Evolutionary conservation across 2,113 vertebrate species (phyloP).

Genomic region (Triplophysa dalaica): DNA sequence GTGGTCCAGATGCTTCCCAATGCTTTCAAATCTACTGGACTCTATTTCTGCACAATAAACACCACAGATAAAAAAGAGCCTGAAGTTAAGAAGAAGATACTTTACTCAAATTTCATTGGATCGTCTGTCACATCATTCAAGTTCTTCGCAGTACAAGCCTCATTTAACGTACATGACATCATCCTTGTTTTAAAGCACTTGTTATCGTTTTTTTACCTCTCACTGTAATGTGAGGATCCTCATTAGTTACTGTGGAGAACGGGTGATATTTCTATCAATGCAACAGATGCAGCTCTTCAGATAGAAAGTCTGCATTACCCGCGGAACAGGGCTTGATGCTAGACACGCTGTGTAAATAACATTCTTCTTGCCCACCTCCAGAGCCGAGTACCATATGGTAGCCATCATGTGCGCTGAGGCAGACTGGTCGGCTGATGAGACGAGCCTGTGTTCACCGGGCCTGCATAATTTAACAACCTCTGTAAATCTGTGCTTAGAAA

Average conservation of each 20-base stretch:
- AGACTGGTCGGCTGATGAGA: conserved; percentile 31
- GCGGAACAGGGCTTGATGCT: conserved; percentile 20
- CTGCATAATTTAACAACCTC: conserved; percentile 51
- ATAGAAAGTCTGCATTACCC: conserved; percentile 48
- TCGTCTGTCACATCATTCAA: background rate
- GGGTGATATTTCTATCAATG: conserved; percentile 39
- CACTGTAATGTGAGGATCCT: conserved; percentile 6
- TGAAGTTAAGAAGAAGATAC: too few species aligned
- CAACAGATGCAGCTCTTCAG: conserved; percentile 46
- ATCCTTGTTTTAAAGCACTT: background rate
- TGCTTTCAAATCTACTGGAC: too few species aligned
- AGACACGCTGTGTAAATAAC: conserved; percentile 33
- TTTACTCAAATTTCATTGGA: background rate
- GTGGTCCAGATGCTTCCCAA: too few species aligned
- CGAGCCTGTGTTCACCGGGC: conserved; percentile 38
- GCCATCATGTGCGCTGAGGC: conserved; percentile 36
- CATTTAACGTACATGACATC: background rate
- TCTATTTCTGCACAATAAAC: too few species aligned
- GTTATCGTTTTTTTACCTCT: background rate
- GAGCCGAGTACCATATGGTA: conserved; percentile 41
- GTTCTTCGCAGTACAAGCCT: conserved; percentile 9
- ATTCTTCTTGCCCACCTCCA: conserved; percentile 50
- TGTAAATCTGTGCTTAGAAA: conserved; percentile 41
- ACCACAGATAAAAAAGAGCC: too few species aligned
- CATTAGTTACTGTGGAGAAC: background rate